These are phyloP conservation scores for Chloroclysta siterata DNA, from an alignment of 2,888 invertebrate species.

Conservation along the genomic window DNA sequence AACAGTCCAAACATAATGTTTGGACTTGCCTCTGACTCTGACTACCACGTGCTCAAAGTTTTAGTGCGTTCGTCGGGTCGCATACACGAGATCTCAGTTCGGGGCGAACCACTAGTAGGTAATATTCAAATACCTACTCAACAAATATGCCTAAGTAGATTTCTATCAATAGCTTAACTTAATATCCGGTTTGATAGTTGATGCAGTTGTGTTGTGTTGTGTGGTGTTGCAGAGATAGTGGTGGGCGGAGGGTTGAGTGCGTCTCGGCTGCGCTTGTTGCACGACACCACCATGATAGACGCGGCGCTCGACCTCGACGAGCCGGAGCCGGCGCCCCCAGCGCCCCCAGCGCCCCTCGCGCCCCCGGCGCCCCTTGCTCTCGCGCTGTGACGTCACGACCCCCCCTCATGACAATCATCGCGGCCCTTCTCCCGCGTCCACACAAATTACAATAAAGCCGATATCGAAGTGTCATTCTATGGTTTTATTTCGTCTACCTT, in stretches of 20 bases:
- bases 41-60: too few species aligned
- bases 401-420: conserved; percentile 12
- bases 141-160: too few species aligned
- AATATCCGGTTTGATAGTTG: too few species aligned
- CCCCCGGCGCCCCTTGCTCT: conserved; percentile 31
- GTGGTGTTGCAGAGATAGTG: conserved; percentile 40
- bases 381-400: conserved; percentile 30
- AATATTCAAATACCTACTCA: too few species aligned
- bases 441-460: conserved; percentile 21
- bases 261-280: conserved; percentile 90
- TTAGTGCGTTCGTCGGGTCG: too few species aligned
- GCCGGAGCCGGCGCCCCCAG: conserved; percentile 79
- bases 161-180: too few species aligned
- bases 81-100: too few species aligned
- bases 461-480: conserved; percentile 29
- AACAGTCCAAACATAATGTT: too few species aligned
- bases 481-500: conserved; percentile 30
- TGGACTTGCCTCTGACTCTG: too few species aligned
- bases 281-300: conserved; percentile 96
- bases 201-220: too few species aligned
- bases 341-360: conserved; percentile 29
- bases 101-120: too few species aligned
- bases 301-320: conserved; percentile 95
- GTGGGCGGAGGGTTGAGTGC: conserved; percentile 84
- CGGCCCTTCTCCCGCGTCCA: conserved; percentile 11